phyloP scores from a whole-genome alignment of 2,888 invertebrate genomes.

The Andrena bucephala region DNA sequence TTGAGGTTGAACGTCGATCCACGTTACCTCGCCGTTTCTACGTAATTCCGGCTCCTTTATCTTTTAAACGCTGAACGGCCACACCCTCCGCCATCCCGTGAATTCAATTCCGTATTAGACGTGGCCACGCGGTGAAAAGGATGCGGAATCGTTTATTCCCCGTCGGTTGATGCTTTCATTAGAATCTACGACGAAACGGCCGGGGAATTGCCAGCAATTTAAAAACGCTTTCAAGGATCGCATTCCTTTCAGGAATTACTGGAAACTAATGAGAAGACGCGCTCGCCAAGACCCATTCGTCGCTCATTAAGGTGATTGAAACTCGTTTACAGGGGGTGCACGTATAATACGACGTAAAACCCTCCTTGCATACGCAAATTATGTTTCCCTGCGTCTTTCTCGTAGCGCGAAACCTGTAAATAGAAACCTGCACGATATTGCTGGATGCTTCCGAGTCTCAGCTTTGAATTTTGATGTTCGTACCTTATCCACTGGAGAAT shows the following conservation, averaged over 20 bases:
- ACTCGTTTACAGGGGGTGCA: not conserved
- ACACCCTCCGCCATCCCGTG: constrained; percentile 14
- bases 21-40: constrained; percentile 47
- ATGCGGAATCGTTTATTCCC: constrained; percentile 58
- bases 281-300: not conserved
- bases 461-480: not conserved
- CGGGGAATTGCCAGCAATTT: constrained; percentile 29
- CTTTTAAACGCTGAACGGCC: constrained; percentile 48
- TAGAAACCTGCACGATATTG: not conserved
- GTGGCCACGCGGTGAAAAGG: constrained; percentile 35
- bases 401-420: not conserved
- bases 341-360: not conserved
- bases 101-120: constrained; percentile 46
- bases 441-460: not conserved
- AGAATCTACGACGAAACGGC: constrained; percentile 45
- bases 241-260: constrained; percentile 40
- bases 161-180: constrained; percentile 54
- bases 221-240: not conserved
- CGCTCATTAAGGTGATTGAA: constrained; percentile 20
- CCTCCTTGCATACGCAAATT: not conserved
- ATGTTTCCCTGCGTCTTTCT: not conserved
- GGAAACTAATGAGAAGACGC: constrained; percentile 46
- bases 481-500: no score
- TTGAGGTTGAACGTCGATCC: constrained; percentile 41
- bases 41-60: constrained; percentile 60